phyloP scores from a whole-genome alignment of 2,888 invertebrate genomes.

The Panopea generosa region DNA sequence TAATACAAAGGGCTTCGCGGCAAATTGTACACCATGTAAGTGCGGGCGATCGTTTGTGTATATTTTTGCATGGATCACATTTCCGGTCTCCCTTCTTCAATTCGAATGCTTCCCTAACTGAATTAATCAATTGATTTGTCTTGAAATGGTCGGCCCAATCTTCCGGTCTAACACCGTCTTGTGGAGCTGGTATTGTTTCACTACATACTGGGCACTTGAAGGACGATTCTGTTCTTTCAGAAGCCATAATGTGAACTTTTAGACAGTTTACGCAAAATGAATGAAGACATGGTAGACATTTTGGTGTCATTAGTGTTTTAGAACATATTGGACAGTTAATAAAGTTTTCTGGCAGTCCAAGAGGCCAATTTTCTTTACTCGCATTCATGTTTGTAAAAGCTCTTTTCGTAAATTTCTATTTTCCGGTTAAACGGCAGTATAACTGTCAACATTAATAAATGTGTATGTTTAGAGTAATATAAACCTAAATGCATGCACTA shows the following conservation, averaged over 20 bases:
- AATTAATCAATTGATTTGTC: slow-evolving; percentile 50
- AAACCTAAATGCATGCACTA: too few species aligned
- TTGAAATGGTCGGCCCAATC: slow-evolving; percentile 58
- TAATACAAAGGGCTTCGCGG: slow-evolving; percentile 53
- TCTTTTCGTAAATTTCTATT: too few species aligned
- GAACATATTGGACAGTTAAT: slow-evolving; percentile 56
- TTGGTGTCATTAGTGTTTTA: slow-evolving; percentile 47
- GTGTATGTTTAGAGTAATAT: too few species aligned
- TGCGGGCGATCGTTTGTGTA: slow-evolving; percentile 36
- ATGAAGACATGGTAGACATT: slow-evolving; percentile 60
- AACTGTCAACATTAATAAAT: too few species aligned
- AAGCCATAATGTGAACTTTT: slow-evolving; percentile 48
- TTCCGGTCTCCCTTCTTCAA: slow-evolving; percentile 52
- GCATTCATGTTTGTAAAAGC: too few species aligned
- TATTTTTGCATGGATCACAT: slow-evolving; percentile 57
- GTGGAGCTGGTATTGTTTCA: slow-evolving; percentile 29
- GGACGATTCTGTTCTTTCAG: slow-evolving; percentile 13
- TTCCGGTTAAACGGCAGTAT: too few species aligned
- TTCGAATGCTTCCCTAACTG: slow-evolving; percentile 50
- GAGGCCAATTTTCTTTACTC: background rate
- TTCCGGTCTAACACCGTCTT: slow-evolving; percentile 25
- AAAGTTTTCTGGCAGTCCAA: slow-evolving; percentile 41
- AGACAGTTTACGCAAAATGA: slow-evolving; percentile 55
- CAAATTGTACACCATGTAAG: slow-evolving; percentile 60
- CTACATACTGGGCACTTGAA: slow-evolving; percentile 58